Conservation (phyloP, 2,797 vertebrate genomes). For the Brotula barbata region DNA sequence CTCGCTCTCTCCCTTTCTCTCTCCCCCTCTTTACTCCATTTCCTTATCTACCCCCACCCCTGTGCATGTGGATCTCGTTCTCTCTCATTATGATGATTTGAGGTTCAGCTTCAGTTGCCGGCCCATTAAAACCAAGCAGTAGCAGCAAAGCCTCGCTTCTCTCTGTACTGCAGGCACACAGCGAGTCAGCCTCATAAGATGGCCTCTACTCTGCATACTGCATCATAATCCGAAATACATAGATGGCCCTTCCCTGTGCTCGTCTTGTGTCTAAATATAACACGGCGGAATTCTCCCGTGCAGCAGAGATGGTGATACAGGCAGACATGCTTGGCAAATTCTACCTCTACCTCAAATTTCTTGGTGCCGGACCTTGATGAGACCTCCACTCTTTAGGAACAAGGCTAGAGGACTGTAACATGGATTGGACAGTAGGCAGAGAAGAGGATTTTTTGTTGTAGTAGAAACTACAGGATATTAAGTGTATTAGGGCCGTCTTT, state of each 20-base stretch:
- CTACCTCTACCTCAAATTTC: slow-evolving; percentile 49
- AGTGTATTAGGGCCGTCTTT: too few species aligned
- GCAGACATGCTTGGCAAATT: slow-evolving; percentile 61
- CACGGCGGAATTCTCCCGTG: slow-evolving; percentile 22
- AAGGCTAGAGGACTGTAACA: slow-evolving; percentile 29
- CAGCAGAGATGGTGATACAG: slow-evolving; percentile 30
- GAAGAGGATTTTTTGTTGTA: background rate
- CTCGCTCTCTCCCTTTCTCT: slow-evolving; percentile 5
- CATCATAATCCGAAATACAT: slow-evolving; percentile 46
- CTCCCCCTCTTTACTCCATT: slow-evolving; percentile 43
- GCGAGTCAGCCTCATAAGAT: slow-evolving; percentile 63
- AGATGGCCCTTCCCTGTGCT: slow-evolving; percentile 30
- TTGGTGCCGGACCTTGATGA: slow-evolving; percentile 57
- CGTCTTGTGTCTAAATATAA: slow-evolving; percentile 31
- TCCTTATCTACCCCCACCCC: slow-evolving; percentile 44
- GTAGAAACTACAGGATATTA: too few species aligned
- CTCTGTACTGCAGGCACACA: slow-evolving; percentile 57
- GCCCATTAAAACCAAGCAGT: slow-evolving; percentile 74
- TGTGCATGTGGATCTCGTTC: slow-evolving; percentile 69
- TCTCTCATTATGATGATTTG: slow-evolving; percentile 77
- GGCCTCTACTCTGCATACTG: slow-evolving; percentile 65
- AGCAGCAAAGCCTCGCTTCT: slow-evolving; percentile 47
- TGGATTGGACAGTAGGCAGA: slow-evolving; percentile 32
- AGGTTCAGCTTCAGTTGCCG: slow-evolving; percentile 72
- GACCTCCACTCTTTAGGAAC: slow-evolving; percentile 48